These are phyloP conservation scores for Calliopum simillimum DNA, from an alignment of 2,888 invertebrate species.

Conservation along the genomic window DNA sequence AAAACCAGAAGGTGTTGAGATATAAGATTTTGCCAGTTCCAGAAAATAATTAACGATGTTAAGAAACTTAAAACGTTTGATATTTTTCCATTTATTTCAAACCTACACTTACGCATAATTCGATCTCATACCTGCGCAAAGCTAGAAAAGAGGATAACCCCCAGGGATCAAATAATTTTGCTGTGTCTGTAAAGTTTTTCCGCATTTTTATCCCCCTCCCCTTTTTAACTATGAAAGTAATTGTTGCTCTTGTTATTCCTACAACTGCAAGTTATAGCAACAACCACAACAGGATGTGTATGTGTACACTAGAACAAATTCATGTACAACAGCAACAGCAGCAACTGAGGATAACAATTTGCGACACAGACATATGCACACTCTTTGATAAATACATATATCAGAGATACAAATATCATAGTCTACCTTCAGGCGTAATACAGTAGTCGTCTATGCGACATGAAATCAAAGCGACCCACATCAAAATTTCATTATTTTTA, in stretches of 20 bases:
- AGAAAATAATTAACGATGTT: no score
- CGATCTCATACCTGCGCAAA: not conserved
- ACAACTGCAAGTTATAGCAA: slow-evolving; percentile 12
- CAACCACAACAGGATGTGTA: not conserved
- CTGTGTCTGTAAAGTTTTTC: slow-evolving; percentile 50
- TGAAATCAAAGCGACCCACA: slow-evolving; percentile 43
- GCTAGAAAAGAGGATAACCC: slow-evolving; percentile 33
- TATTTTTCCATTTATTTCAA: not conserved
- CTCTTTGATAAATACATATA: no score
- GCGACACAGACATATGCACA: slow-evolving; percentile 14
- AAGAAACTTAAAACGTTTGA: no score
- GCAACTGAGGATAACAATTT: not conserved
- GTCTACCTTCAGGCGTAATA: slow-evolving; percentile 48
- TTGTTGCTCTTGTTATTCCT: not conserved
- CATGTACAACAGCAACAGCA: not conserved
- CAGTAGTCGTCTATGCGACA: slow-evolving; percentile 29
- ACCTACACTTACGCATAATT: slow-evolving; percentile 26
- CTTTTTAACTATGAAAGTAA: not conserved
- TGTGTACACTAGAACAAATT: not conserved
- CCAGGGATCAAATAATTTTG: slow-evolving; percentile 46
- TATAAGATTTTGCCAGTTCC: no score
- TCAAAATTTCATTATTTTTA: slow-evolving; percentile 37
- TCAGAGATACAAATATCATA: slow-evolving; percentile 45
- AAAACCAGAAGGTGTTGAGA: no score
- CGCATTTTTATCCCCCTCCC: not conserved